These are phyloP conservation scores for Perognathus longimembris DNA, from an alignment of 2,113 vertebrate genomes.

Conservation along the genomic window DNA sequence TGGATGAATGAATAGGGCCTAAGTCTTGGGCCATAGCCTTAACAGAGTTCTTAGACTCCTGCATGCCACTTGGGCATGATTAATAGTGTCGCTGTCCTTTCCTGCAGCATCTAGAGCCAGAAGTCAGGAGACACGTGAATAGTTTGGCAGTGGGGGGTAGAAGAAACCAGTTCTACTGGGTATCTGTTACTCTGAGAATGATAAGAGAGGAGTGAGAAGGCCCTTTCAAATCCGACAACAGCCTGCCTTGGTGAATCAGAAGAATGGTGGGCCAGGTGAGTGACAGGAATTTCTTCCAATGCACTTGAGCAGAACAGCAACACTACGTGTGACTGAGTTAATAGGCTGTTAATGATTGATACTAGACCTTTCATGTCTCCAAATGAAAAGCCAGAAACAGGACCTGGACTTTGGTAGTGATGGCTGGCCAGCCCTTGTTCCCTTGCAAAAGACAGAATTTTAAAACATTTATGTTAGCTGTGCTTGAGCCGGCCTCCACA, in stretches of 20 bases:
- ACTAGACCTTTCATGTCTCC: constrained; percentile 86
- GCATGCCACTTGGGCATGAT: neutral
- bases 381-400: constrained; percentile 84
- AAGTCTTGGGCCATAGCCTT: neutral
- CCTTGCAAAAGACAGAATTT: constrained; percentile 76
- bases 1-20: neutral
- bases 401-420: constrained; percentile 80
- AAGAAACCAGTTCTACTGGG: constrained; percentile 57
- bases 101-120: neutral
- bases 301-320: constrained; percentile 85
- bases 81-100: neutral
- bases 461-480: constrained; percentile 83
- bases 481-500: constrained; percentile 66
- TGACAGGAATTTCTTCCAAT: constrained; percentile 86
- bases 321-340: constrained; percentile 89
- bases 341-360: constrained; percentile 92
- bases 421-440: constrained; percentile 61
- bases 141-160: constrained; percentile 68
- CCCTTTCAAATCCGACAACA: constrained; percentile 82
- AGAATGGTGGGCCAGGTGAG: constrained; percentile 85
- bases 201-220: constrained; percentile 80
- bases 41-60: neutral
- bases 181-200: constrained; percentile 87
- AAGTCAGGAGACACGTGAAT: constrained; percentile 69
- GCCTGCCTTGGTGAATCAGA: neutral